These are phyloP conservation scores for Lacanobia wlatinum DNA, from an alignment of 2,888 invertebrate species.

Conservation along the genomic window DNA sequence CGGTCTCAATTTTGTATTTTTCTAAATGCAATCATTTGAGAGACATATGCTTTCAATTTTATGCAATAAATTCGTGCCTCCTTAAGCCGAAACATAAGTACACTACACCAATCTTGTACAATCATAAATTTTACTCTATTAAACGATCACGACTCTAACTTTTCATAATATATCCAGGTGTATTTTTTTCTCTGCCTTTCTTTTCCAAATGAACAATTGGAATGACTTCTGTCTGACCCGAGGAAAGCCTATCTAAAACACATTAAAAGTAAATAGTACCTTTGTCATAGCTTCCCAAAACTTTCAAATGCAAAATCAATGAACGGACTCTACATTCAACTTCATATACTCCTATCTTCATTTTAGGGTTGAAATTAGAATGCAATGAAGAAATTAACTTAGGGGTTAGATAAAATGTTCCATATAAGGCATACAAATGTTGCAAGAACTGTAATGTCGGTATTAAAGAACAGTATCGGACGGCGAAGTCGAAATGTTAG, in stretches of 20 bases:
- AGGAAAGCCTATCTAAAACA: not conserved
- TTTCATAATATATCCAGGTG: no score
- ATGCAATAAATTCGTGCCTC: no score
- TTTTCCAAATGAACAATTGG: not conserved
- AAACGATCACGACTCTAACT: no score
- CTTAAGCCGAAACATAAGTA: no score
- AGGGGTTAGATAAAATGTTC: conserved; percentile 68
- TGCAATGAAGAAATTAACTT: conserved; percentile 40
- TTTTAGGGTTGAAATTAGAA: conserved; percentile 8
- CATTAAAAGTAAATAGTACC: not conserved
- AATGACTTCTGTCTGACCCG: not conserved
- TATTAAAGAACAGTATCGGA: conserved; percentile 56
- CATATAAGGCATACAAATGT: conserved; percentile 65
- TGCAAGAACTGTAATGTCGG: conserved; percentile 62
- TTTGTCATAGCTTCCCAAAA: conserved; percentile 26
- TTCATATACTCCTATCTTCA: not conserved
- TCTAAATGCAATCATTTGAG: no score
- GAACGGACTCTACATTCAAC: not conserved
- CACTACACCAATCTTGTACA: no score
- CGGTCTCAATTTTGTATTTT: no score
- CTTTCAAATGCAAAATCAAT: conserved; percentile 21
- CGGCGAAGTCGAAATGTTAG: conserved; percentile 43
- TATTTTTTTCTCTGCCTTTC: no score
- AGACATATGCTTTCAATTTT: no score
- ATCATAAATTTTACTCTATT: no score